Evolutionary conservation across 2,797 vertebrate genomes (phyloP).

Genomic region (Rhynchonycteris naso): DNA sequence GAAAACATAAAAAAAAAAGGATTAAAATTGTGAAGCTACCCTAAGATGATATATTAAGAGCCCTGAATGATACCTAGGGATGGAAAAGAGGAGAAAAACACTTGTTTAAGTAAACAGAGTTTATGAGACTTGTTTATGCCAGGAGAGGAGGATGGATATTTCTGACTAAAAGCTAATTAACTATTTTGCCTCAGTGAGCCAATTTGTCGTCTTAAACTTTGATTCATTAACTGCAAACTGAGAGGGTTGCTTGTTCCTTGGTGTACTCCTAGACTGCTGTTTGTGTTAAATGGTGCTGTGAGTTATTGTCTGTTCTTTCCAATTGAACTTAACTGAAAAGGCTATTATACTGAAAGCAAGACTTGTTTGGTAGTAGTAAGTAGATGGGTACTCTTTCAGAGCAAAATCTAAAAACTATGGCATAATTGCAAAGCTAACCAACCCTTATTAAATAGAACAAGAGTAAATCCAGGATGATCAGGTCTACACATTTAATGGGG

Average conservation of each 20-base stretch:
- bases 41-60: constrained; percentile 71
- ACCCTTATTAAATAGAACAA: constrained; percentile 69
- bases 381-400: constrained; percentile 64
- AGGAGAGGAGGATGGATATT: constrained; percentile 77
- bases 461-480: constrained; percentile 50
- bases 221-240: constrained; percentile 77
- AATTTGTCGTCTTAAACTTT: constrained; percentile 78
- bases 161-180: constrained; percentile 81
- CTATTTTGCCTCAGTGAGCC: constrained; percentile 70
- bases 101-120: constrained; percentile 72
- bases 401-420: constrained; percentile 57
- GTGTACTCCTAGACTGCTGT: constrained; percentile 52
- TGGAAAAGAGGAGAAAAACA: constrained; percentile 54
- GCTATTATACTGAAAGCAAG: constrained; percentile 63
- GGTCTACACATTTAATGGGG: constrained; percentile 65
- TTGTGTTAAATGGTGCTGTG: constrained; percentile 71
- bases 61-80: constrained; percentile 60
- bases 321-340: constrained; percentile 70
- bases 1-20: constrained; percentile 67
- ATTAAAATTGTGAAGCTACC: constrained; percentile 64
- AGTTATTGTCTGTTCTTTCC: constrained; percentile 71
- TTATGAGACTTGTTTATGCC: constrained; percentile 78
- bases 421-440: constrained; percentile 74
- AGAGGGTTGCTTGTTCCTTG: constrained; percentile 62
- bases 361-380: constrained; percentile 70